These are phyloP conservation scores for Physeter macrocephalus DNA, from an alignment of 2,113 vertebrate species.

Conservation along the genomic window DNA sequence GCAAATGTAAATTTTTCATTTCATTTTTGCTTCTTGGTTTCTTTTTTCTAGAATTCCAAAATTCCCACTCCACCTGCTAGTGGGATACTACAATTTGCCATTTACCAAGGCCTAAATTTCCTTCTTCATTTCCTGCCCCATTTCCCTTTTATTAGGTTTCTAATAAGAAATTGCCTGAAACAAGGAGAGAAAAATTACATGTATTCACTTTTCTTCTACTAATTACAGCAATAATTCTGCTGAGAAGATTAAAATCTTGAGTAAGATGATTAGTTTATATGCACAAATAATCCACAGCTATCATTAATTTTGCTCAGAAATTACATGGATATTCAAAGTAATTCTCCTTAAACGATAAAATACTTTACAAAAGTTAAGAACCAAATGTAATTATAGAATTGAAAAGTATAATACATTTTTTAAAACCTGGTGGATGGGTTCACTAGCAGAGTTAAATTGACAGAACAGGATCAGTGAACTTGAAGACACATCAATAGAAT, in stretches of 20 bases:
- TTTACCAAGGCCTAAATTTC: background rate
- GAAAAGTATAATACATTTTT: background rate
- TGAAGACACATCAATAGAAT: background rate
- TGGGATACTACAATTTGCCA: background rate
- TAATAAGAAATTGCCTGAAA: background rate
- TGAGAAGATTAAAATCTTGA: background rate
- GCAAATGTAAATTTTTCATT: background rate
- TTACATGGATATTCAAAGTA: background rate
- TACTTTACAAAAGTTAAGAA: background rate
- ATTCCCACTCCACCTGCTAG: background rate
- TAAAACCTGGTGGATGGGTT: background rate
- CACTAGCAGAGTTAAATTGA: background rate
- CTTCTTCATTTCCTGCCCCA: background rate
- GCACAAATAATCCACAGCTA: background rate
- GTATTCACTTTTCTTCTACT: background rate
- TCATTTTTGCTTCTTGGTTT: background rate
- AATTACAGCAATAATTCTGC: background rate
- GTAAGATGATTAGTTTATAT: background rate
- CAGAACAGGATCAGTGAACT: background rate
- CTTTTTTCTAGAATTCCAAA: background rate
- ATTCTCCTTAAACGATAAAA: background rate
- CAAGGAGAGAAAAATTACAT: background rate
- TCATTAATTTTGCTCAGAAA: background rate
- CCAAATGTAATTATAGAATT: background rate
- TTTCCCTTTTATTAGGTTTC: background rate